Evolutionary conservation across 2,113 vertebrate species (phyloP), one percentile per base, ranked within the genome.

Genomic region (Lepisosteus oculatus): DNA sequence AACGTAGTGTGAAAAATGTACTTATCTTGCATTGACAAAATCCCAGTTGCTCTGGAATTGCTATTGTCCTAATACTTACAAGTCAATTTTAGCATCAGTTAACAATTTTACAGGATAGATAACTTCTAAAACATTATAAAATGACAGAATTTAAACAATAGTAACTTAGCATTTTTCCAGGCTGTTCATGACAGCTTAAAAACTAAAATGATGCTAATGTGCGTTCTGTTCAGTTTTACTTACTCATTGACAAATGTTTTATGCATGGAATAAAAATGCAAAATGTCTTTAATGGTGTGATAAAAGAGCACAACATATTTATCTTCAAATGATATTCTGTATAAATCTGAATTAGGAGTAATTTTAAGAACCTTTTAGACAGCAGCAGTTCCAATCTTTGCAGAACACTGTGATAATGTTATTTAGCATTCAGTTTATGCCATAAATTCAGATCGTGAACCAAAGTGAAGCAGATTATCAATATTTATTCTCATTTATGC

Each of bases 51-150:
- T 93, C 90, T 82, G 90, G 91, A 93, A 92, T 91, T 93, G 91
- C 92, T 93, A 93, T 95, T 95, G 93, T 94, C 92, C 92, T 94
- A 94, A 95, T 95, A 95, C 92, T 95, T 94, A 92, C 90, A 92
- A 93, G 92, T 85, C 93, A 92, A 94, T 95, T 94, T 94, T 91
- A 92, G 89, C 92, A 91, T 92, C 92, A 92, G 92, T 93, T 93
- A 93, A 93, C 93, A 93, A 93, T 95, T 93, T 91, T 91, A 93
- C 91, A 93, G 91, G 92, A 94, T 93, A 94, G 92, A 91, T 93
- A 91, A 94, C 92, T 93, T 91, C 89, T 92, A 92, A 93, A 93
- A 92, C 90, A 93, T 92, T 93, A 92, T 92, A 91, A 93, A 94
- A 94, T 94, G 91, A 94, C 92, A 95, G 91, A 92, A 91, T 93